Evolutionary conservation across 35 echinoderm and acorn worm species (phyloP).

Genomic region (Holothuria glaberrima): DNA sequence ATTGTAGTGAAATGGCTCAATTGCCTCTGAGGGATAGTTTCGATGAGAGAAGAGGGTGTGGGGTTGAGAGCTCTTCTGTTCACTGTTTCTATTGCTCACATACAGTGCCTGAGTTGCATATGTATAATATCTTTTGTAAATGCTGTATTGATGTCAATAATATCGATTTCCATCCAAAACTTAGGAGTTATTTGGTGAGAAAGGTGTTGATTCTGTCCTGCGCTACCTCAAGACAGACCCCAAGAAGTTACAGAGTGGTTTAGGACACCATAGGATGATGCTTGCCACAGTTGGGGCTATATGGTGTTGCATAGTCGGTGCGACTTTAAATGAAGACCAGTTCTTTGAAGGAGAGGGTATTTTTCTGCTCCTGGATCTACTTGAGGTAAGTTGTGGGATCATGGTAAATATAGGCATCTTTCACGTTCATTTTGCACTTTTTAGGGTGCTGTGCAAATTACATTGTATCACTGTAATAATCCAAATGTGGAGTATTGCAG

Average conservation of each 20-base stretch:
- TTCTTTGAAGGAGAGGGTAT: conserved; percentile 93
- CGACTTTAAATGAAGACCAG: conserved; percentile 89
- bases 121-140: no score
- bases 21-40: no score
- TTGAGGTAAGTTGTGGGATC: conserved; percentile 67
- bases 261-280: conserved; percentile 94
- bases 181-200: conserved; percentile 90
- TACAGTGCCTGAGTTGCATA: background rate
- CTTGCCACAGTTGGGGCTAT: conserved; percentile 83
- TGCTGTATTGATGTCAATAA: background rate
- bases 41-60: no score
- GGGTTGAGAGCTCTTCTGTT: no score
- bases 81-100: background rate
- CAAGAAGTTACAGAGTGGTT: conserved; percentile 82
- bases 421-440: no score
- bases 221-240: conserved; percentile 79
- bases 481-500: no score
- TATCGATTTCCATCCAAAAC: conserved; percentile 1
- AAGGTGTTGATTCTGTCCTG: conserved; percentile 88
- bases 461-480: no score
- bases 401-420: background rate
- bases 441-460: no score
- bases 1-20: no score
- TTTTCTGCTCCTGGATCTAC: conserved; percentile 78
- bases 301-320: conserved; percentile 94